Conservation (phyloP, 1,140 invertebrate species). For the Alviniconcha marisindica region DNA sequence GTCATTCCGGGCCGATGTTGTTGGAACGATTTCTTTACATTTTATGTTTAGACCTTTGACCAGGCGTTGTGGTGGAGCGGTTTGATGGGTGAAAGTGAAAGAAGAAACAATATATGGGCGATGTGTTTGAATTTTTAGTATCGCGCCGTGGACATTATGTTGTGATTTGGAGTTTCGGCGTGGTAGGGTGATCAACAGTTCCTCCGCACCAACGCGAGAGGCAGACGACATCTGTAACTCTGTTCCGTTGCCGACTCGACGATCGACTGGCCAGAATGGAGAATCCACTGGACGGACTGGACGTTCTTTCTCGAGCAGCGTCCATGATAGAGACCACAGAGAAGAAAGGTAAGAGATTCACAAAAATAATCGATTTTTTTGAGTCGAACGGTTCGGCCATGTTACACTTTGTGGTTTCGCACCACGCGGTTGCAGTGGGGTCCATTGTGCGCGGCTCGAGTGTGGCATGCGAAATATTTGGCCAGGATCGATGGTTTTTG, state of each 20-base stretch:
- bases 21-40: conserved; percentile 31
- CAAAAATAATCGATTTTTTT: neutral
- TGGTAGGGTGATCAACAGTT: neutral
- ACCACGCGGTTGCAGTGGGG: conserved; percentile 14
- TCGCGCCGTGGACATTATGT: neutral
- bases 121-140: neutral
- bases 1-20: conserved; percentile 41
- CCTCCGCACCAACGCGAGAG: neutral
- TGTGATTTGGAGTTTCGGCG: conserved; percentile 31
- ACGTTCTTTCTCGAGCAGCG: conserved; percentile 91
- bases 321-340: conserved; percentile 84
- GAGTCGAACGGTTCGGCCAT: too few relatives aligned
- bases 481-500: neutral
- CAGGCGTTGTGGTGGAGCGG: neutral
- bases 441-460: conserved; percentile 26
- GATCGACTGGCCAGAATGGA: conserved; percentile 78
- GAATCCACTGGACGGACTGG: conserved; percentile 90
- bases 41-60: conserved; percentile 11
- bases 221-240: conserved; percentile 37
- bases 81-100: neutral
- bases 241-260: conserved; percentile 31
- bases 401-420: conserved; percentile 7
- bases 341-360: conserved; percentile 48
- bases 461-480: conserved; percentile 24
- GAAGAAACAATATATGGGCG: neutral